Conservation (phyloP, 2,113 vertebrate genomes). For the Neomonachus schauinslandi region DNA sequence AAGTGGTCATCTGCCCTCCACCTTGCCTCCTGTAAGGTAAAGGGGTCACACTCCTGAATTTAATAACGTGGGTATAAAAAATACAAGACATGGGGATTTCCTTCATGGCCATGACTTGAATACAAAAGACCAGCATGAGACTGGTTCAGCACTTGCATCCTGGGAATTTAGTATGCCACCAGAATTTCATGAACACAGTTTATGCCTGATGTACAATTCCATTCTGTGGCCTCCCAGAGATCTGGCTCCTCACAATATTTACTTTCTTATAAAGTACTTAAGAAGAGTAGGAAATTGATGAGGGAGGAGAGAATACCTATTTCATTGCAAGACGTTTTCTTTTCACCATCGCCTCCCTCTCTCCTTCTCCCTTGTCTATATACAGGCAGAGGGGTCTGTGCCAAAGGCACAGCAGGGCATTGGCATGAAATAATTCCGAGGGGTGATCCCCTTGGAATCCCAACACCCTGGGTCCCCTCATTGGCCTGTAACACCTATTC, state of each 20-base stretch:
- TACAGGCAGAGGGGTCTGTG: background rate
- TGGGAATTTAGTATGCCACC: background rate
- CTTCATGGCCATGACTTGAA: background rate
- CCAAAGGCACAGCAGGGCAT: background rate
- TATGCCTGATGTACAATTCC: background rate
- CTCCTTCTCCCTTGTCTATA: background rate
- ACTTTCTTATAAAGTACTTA: background rate
- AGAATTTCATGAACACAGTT: background rate
- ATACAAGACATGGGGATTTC: background rate
- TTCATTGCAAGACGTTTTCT: background rate
- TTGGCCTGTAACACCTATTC: background rate
- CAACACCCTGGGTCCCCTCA: background rate
- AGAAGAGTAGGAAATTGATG: background rate
- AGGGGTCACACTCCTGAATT: background rate
- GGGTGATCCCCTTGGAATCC: background rate
- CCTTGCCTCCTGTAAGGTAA: background rate
- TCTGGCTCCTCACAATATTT: background rate
- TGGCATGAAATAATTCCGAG: background rate
- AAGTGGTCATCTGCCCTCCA: background rate
- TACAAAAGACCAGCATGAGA: background rate
- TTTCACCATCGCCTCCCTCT: background rate
- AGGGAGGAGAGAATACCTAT: background rate
- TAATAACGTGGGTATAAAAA: background rate
- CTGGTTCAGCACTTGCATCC: background rate
- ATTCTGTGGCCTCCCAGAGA: background rate